These are phyloP conservation scores for Rambutsinella grinnellia DNA, from an alignment of 2,888 invertebrate genomes.

Conservation along the genomic window DNA sequence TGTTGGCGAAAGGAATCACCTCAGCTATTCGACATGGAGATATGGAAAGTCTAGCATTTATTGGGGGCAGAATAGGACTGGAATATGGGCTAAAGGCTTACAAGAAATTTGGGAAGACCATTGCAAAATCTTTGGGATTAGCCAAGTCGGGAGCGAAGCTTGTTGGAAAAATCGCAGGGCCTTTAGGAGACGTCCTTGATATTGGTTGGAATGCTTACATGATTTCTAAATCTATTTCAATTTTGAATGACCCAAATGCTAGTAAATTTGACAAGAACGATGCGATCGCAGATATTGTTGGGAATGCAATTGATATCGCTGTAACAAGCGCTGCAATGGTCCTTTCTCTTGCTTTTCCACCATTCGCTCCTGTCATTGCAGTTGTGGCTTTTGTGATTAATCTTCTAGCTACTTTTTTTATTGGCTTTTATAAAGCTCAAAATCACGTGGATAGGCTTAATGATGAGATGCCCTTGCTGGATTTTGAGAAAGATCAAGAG, in stretches of 20 bases:
- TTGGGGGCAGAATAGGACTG: conserved; percentile 31
- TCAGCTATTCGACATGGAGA: conserved; percentile 31
- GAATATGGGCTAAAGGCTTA: conserved; percentile 1
- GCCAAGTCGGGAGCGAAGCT: neutral
- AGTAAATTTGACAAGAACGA: conserved; percentile 48
- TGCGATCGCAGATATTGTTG: conserved; percentile 56
- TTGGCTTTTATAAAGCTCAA: conserved; percentile 8
- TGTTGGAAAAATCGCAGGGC: conserved; percentile 27
- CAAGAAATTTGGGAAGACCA: neutral
- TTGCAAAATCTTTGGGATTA: neutral
- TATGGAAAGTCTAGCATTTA: conserved; percentile 29
- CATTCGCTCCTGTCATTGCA: conserved; percentile 17
- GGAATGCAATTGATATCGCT: conserved; percentile 36
- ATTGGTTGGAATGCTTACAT: conserved; percentile 23
- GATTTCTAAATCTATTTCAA: conserved; percentile 10
- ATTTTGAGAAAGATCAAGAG: conserved; percentile 13
- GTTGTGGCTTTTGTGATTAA: conserved; percentile 29
- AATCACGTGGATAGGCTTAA: conserved; percentile 40
- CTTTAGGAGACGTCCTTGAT: conserved; percentile 21
- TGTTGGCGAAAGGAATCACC: conserved; percentile 31
- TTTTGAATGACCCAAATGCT: neutral
- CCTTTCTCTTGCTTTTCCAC: conserved; percentile 29
- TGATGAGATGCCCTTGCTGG: conserved; percentile 25
- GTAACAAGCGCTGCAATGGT: conserved; percentile 15
- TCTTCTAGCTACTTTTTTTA: conserved; percentile 1